These are phyloP conservation scores for Neosalanx taihuensis DNA, from an alignment of 2,797 vertebrate species.

Conservation along the genomic window DNA sequence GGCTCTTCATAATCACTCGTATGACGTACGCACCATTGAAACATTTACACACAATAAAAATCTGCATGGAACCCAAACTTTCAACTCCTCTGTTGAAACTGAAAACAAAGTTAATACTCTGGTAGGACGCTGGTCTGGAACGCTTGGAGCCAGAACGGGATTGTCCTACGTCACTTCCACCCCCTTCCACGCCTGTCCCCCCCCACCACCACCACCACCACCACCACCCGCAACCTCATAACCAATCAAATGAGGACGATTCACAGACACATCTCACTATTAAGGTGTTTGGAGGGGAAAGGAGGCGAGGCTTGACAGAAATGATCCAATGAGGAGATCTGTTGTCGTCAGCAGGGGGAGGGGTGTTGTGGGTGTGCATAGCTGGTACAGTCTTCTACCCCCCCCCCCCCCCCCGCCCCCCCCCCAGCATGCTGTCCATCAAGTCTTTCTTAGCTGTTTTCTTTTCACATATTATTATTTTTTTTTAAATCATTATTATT, in stretches of 20 bases:
- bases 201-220: constrained; percentile 40
- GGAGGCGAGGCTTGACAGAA: constrained; percentile 48
- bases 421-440: constrained; percentile 44
- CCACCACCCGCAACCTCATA: constrained; percentile 30
- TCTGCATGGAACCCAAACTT: constrained; percentile 68
- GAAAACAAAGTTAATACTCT: constrained; percentile 88
- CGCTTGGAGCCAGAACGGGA: constrained; percentile 78
- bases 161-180: constrained; percentile 27
- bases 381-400: constrained; percentile 68
- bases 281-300: constrained; percentile 42
- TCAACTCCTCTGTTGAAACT: constrained; percentile 71
- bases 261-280: constrained; percentile 88
- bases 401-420: constrained; percentile 38
- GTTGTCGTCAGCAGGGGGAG: constrained; percentile 81
- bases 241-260: constrained; percentile 87
- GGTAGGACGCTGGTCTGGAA: constrained; percentile 89
- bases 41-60: constrained; percentile 96
- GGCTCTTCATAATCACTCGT: constrained; percentile 75
- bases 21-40: constrained; percentile 85
- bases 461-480: constrained; percentile 42
- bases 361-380: constrained; percentile 87
- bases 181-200: constrained; percentile 1
- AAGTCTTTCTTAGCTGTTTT: constrained; percentile 14
- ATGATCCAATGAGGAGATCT: constrained; percentile 82
- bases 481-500: constrained; percentile 54